A percentile compares a stretch with the other conserved stretches of the same genome.
These are phyloP conservation scores for Ectropis grisescens DNA, from an alignment of 1,140 invertebrate genomes.

Conservation along the genomic window DNA sequence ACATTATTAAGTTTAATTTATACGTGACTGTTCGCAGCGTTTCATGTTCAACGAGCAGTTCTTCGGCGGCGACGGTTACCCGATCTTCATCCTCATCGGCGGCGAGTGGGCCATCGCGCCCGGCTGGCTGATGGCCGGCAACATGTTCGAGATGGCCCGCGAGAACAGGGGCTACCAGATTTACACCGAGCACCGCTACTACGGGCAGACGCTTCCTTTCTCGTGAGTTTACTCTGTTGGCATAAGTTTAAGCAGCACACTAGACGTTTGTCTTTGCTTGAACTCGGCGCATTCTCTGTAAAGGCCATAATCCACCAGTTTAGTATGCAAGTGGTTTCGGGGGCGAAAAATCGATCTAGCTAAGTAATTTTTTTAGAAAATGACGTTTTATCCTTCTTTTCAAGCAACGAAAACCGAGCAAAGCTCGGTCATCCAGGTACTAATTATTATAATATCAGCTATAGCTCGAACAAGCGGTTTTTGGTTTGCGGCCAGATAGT, in stretches of 20 bases:
- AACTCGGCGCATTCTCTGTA: too few relatives aligned
- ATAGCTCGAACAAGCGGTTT: too few relatives aligned
- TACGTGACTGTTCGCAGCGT: conserved; percentile 68
- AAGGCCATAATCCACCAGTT: too few relatives aligned
- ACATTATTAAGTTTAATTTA: too few relatives aligned
- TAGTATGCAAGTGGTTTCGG: too few relatives aligned
- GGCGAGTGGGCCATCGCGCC: conserved; percentile 74
- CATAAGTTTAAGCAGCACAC: neutral
- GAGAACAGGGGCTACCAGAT: conserved; percentile 75
- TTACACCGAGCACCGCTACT: conserved; percentile 87
- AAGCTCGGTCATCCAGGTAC: too few relatives aligned
- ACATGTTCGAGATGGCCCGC: conserved; percentile 73
- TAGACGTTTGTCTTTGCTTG: neutral
- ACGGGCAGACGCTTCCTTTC: conserved; percentile 82
- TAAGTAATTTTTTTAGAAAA: too few relatives aligned
- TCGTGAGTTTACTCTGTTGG: conserved; percentile 56
- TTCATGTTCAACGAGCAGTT: conserved; percentile 77
- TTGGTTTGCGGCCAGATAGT: too few relatives aligned
- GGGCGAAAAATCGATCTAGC: too few relatives aligned
- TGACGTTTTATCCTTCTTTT: too few relatives aligned
- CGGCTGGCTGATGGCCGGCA: conserved; percentile 66
- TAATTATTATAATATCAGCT: too few relatives aligned
- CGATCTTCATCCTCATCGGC: conserved; percentile 75
- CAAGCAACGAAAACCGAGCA: too few relatives aligned
- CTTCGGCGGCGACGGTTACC: conserved; percentile 61